phyloP scores from a whole-genome alignment of 2,888 invertebrate species.

The Polyploca ridens region DNA sequence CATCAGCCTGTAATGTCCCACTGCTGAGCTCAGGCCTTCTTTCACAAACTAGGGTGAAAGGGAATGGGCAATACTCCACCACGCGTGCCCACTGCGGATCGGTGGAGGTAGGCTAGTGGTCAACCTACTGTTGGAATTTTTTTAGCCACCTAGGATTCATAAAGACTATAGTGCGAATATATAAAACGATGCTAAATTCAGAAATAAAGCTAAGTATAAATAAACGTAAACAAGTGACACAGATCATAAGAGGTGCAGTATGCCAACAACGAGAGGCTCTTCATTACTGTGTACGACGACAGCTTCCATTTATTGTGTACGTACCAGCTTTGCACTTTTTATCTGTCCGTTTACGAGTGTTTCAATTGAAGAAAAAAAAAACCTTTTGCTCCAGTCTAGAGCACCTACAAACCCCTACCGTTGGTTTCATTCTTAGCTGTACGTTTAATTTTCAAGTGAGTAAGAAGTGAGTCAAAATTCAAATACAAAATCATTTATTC shows the following conservation, averaged over 20 bases:
- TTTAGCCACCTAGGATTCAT: too few species aligned
- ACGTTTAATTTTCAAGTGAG: neutral
- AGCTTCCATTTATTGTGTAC: neutral
- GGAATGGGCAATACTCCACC: too few species aligned
- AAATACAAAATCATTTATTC: too few species aligned
- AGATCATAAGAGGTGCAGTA: neutral
- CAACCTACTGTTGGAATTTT: too few species aligned
- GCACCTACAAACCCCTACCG: conserved; percentile 20
- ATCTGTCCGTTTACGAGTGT: conserved; percentile 26
- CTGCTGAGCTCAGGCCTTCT: too few species aligned
- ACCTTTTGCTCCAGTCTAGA: conserved; percentile 26
- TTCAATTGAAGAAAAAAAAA: conserved; percentile 30
- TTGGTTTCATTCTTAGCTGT: neutral
- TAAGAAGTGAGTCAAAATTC: neutral
- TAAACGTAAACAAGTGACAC: neutral
- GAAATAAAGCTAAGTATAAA: neutral
- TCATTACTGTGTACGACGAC: neutral
- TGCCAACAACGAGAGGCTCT: neutral
- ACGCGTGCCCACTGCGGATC: too few species aligned
- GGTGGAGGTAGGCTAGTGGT: too few species aligned
- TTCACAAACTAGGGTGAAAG: too few species aligned
- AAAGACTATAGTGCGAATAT: too few species aligned
- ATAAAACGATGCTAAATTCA: neutral
- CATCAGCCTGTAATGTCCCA: too few species aligned
- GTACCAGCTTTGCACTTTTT: conserved; percentile 17